These are phyloP conservation scores for Silurus meridionalis DNA, from an alignment of 2,113 vertebrate genomes.

Conservation along the genomic window DNA sequence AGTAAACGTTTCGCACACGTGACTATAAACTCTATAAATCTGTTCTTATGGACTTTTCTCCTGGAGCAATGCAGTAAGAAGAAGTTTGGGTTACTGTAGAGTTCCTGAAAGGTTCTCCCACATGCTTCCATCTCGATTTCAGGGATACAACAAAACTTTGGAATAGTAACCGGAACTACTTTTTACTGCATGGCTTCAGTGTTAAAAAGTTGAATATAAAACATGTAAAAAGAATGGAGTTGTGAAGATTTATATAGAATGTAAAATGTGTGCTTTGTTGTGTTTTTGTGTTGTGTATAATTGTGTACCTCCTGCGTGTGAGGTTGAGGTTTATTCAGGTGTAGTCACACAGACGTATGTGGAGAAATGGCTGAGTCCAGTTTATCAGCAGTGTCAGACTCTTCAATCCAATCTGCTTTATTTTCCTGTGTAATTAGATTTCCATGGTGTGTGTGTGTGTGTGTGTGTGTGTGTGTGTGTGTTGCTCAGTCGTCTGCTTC, in stretches of 20 bases:
- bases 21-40: neutral
- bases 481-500: neutral
- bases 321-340: neutral
- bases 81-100: neutral
- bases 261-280: too few species aligned
- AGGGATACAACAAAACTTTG: neutral
- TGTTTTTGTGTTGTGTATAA: too few species aligned
- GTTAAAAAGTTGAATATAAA: neutral
- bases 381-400: neutral
- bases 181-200: neutral
- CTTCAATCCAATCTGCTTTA: neutral
- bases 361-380: neutral
- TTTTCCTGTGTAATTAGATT: slow-evolving; percentile 15
- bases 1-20: neutral
- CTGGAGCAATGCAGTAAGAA: neutral
- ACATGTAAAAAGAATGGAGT: neutral
- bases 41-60: neutral
- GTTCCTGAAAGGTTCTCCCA: neutral
- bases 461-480: neutral
- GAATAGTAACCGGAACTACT: neutral
- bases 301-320: neutral
- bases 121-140: neutral
- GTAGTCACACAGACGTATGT: too few species aligned
- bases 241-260: neutral
- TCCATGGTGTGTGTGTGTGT: neutral